These are phyloP conservation scores for Allobates femoralis DNA, from an alignment of 2,797 vertebrate species.

Conservation along the genomic window DNA sequence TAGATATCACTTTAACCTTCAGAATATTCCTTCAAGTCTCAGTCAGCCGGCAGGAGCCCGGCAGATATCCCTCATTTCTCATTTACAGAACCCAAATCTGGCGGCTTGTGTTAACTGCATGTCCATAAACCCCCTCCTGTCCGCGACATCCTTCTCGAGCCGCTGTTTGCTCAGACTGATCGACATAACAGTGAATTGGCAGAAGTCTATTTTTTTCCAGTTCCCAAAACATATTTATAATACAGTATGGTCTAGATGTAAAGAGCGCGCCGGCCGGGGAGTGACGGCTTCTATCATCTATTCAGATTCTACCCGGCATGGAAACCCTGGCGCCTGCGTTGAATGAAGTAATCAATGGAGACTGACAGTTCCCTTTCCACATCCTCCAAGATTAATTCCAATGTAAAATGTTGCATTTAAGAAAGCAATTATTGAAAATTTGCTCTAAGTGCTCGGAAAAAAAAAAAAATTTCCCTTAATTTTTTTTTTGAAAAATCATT, in stretches of 20 bases:
- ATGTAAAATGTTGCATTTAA: constrained; percentile 41
- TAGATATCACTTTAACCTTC: not conserved
- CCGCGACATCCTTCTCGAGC: not conserved
- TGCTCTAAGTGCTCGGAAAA: not conserved
- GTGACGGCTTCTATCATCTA: constrained; percentile 2
- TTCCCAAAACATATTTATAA: constrained; percentile 16
- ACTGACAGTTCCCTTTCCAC: constrained; percentile 37
- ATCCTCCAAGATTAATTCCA: constrained; percentile 25
- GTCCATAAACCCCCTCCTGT: not conserved
- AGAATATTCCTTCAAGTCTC: not conserved
- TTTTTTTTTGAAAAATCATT: not conserved
- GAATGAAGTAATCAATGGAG: constrained; percentile 46
- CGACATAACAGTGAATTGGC: not conserved
- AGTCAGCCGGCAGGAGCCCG: not conserved
- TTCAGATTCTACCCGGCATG: constrained; percentile 31
- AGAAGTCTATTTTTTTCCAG: not conserved
- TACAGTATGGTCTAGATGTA: constrained; percentile 9
- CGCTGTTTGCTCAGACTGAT: not conserved
- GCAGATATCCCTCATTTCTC: not conserved
- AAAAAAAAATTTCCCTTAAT: not conserved
- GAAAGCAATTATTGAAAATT: not conserved
- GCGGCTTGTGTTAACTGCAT: not conserved
- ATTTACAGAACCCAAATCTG: not conserved
- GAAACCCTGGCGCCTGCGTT: not conserved
- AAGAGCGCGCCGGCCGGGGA: not conserved